A percentile compares a stretch with the other conserved stretches of the same genome.
Evolutionary conservation across 2,797 vertebrate species (phyloP).

Genomic region (Silurus aristotelis): DNA sequence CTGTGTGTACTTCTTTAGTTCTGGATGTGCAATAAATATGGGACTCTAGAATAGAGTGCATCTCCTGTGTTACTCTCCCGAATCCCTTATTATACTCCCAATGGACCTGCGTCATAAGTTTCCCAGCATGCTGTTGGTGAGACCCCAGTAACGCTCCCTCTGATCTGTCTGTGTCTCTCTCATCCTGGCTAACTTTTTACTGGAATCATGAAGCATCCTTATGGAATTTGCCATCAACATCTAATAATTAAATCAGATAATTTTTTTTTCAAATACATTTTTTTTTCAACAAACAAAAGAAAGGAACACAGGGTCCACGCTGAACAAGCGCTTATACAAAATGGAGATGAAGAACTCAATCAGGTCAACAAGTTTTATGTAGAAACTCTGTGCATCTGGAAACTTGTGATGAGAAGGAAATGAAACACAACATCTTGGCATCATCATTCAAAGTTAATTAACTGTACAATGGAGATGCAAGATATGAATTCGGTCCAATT

Average conservation of each 20-base stretch:
- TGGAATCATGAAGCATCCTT: conserved; percentile 37
- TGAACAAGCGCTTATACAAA: conserved; percentile 9
- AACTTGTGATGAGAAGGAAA: conserved; percentile 17
- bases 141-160: conserved; percentile 35
- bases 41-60: conserved; percentile 4
- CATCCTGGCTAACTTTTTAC: conserved; percentile 37
- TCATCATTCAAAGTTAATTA: conserved; percentile 1
- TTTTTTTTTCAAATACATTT: conserved; percentile 14
- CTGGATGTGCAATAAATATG: neutral
- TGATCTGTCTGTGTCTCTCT: conserved; percentile 36
- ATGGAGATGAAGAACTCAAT: conserved; percentile 23
- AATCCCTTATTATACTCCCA: conserved; percentile 48
- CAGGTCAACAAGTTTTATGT: conserved; percentile 20
- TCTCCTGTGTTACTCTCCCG: neutral
- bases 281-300: conserved; percentile 30
- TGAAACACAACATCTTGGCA: neutral
- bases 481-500: neutral
- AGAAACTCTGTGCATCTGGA: neutral
- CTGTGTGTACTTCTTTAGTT: neutral
- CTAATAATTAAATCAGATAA: conserved; percentile 17
- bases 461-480: neutral
- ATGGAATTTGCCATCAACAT: conserved; percentile 29
- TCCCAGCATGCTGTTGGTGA: conserved; percentile 37
- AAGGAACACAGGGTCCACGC: neutral
- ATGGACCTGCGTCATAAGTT: conserved; percentile 55